phyloP scores from a whole-genome alignment of 2,113 vertebrate genomes.

The Catharus fuscescens region DNA sequence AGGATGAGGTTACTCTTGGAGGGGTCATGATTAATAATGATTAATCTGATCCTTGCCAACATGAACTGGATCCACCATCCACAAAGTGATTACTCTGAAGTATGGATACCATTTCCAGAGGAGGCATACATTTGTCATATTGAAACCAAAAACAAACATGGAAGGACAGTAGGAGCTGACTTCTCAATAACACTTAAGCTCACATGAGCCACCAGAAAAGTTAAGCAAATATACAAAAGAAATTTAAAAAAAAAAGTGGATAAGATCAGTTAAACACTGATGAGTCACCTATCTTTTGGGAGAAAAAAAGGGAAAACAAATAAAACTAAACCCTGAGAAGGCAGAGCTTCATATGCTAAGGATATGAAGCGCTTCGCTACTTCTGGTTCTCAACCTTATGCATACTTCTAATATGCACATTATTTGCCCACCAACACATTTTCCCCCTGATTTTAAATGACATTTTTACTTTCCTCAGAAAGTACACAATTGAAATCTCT shows the following conservation, averaged over 20 bases:
- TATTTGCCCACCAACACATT: background rate
- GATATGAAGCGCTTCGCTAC: background rate
- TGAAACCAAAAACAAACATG: constrained; percentile 55
- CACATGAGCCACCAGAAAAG: background rate
- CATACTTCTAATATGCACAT: background rate
- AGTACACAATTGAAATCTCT: background rate
- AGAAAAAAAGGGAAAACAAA: background rate
- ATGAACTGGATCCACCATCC: constrained; percentile 62
- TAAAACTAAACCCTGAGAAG: background rate
- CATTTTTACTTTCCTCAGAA: background rate
- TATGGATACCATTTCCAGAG: constrained; percentile 68
- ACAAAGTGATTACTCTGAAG: constrained; percentile 77
- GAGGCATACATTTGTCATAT: constrained; percentile 56
- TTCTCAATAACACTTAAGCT: background rate
- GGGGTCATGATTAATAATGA: constrained; percentile 75
- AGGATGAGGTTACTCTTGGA: constrained; percentile 72
- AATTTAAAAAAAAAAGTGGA: background rate
- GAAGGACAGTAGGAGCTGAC: background rate
- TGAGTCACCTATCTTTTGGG: background rate
- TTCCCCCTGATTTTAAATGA: background rate
- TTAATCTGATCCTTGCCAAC: constrained; percentile 72
- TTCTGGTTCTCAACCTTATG: background rate
- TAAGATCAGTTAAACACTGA: background rate
- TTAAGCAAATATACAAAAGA: background rate
- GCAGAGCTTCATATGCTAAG: background rate